Base-by-base conservation (phyloP, 2,888 invertebrate species). In the Metopia argyrocephala region DNA sequence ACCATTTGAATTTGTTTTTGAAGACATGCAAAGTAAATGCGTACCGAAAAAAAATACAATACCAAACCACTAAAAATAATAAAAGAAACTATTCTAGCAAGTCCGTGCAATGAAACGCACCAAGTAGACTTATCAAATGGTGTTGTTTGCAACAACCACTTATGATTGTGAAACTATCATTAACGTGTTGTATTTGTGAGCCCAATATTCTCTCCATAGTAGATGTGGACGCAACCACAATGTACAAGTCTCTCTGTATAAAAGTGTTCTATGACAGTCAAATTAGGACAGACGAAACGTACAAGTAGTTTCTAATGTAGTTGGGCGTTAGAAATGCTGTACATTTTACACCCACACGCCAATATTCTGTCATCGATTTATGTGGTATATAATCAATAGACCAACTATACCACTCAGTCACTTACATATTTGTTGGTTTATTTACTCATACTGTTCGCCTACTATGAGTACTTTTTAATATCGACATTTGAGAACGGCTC, bases 351-450 rank as follows among this genome's bases (percentile, higher is more conserved):
- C 78, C 78, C 81, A 81, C 81, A 70, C 66, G n/a, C n/a, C 18
- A 66, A 78, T 66, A 75, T 62, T 4, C 85, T 85, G 83, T 84
- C 88, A 87, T 88, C 88, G 88, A 88, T 88, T 87, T 87, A 87
- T 88, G 86, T 85, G 84, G 84, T 84, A 84, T 83, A 66, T 74
- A 81, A 81, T 78, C 74, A 65, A 81, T 75, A 57, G 78, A 7
- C 64, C 74, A 66, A 54, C 56, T 54, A 27, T 69, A 70, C 48
- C 28, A 28, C 21, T 61, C 23, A 70, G 50, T 70, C 48, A 61
- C 38, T 50, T 48, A 71, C 52, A n/a, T n/a, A n/a, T n/a, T n/a
- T n/a, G n/a, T n/a, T n/a, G n/a, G n/a, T n/a, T 64, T 18, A 31
- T 7, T 68, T 25, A 38, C 46, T 54, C 27, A 56, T 20, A 21